Evolutionary conservation across 2,888 invertebrate genomes (phyloP).

Genomic region (Archips xylosteana): DNA sequence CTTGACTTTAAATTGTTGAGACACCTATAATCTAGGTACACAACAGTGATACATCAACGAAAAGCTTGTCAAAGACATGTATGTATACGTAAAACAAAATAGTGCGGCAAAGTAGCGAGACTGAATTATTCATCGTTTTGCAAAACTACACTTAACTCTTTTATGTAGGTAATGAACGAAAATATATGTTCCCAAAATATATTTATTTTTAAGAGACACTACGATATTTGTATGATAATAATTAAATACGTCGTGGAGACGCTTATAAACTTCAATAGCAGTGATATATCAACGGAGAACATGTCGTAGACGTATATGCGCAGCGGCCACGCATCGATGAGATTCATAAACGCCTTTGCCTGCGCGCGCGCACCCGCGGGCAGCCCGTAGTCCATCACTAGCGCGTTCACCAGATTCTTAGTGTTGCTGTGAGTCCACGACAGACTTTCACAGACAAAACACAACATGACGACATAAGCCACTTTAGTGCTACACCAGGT

Average conservation of each 20-base stretch:
- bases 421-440: background rate
- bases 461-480: background rate
- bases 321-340: conserved; percentile 42
- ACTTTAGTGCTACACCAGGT: background rate
- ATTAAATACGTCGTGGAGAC: conserved; percentile 25
- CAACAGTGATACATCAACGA: conserved; percentile 69
- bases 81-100: too few species aligned
- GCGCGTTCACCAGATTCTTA: conserved; percentile 22
- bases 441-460: background rate
- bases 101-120: too few species aligned
- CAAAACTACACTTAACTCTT: too few species aligned
- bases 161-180: too few species aligned
- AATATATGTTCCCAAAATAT: too few species aligned
- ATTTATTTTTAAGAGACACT: background rate
- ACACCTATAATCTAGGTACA: conserved; percentile 71
- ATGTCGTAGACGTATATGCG: conserved; percentile 41
- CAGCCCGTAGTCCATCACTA: conserved; percentile 41
- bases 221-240: background rate
- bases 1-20: too few species aligned
- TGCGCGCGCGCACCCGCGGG: conserved; percentile 29
- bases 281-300: conserved; percentile 40
- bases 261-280: conserved; percentile 43
- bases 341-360: conserved; percentile 42
- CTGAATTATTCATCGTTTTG: too few species aligned
- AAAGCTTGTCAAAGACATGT: conserved; percentile 65